Evolutionary conservation across 2,797 vertebrate species (phyloP).

Genomic region (Taeniopygia guttata): DNA sequence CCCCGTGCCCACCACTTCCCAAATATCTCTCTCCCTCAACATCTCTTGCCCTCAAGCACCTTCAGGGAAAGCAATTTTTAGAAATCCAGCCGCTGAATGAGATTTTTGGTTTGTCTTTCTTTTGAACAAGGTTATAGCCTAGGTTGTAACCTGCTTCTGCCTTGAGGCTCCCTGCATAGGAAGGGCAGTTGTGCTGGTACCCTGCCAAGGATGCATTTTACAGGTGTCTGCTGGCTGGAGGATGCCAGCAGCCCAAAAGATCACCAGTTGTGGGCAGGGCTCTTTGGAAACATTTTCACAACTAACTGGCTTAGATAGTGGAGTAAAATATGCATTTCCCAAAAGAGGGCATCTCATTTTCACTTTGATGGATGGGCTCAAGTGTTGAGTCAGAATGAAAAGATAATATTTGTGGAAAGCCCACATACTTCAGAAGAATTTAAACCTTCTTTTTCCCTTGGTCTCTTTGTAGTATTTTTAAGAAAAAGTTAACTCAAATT

Average conservation of each 20-base stretch:
- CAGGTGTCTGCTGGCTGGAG: not conserved
- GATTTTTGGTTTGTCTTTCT: not conserved
- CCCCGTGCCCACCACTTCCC: too few species aligned
- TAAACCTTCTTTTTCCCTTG: not conserved
- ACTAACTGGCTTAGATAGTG: not conserved
- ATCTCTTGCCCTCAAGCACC: not conserved
- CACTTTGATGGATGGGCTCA: not conserved
- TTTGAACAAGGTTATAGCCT: not conserved
- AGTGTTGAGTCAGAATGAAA: not conserved
- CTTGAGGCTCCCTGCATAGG: accelerated
- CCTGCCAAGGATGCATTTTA: constrained; percentile 2
- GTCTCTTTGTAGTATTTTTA: not conserved
- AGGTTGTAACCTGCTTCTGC: not conserved
- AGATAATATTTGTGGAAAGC: not conserved
- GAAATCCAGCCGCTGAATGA: not conserved
- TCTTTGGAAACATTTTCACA: constrained; percentile 17
- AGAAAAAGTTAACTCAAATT: constrained; percentile 27
- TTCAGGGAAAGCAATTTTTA: not conserved
- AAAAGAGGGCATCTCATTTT: not conserved
- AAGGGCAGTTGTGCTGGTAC: not conserved
- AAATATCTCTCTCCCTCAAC: not conserved
- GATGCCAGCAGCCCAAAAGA: not conserved
- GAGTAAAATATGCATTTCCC: not conserved
- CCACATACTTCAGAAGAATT: not conserved
- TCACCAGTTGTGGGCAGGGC: not conserved